Evolutionary conservation across 1,140 invertebrate genomes (phyloP).

Genomic region (Drosophila pachea): DNA sequence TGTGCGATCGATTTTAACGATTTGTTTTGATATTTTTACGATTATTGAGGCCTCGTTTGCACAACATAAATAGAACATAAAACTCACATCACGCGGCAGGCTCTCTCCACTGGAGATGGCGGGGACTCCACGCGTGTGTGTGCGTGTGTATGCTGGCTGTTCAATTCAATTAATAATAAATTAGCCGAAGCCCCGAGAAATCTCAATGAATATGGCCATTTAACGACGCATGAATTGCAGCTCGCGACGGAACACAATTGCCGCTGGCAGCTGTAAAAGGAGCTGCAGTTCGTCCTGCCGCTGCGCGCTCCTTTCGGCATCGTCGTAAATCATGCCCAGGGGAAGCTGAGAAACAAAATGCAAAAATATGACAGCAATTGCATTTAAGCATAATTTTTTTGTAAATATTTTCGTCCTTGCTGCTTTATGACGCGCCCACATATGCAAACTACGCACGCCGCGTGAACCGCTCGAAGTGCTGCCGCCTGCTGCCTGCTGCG

Average conservation of each 20-base stretch:
- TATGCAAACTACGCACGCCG: slow-evolving; percentile 62
- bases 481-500: slow-evolving; percentile 37
- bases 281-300: slow-evolving; percentile 47
- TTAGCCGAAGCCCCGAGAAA: slow-evolving; percentile 62
- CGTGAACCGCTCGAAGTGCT: slow-evolving; percentile 30
- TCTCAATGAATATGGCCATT: slow-evolving; percentile 68
- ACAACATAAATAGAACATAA: slow-evolving; percentile 79
- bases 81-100: slow-evolving; percentile 63
- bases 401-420: slow-evolving; percentile 54
- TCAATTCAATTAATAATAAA: slow-evolving; percentile 76
- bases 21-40: slow-evolving; percentile 79
- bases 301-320: slow-evolving; percentile 56
- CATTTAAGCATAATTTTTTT: slow-evolving; percentile 51
- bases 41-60: slow-evolving; percentile 79
- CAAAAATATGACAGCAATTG: slow-evolving; percentile 45
- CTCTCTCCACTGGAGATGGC: not conserved
- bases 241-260: slow-evolving; percentile 55
- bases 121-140: not conserved
- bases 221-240: slow-evolving; percentile 53
- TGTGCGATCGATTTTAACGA: slow-evolving; percentile 78
- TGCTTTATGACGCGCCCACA: slow-evolving; percentile 65
- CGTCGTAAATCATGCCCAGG: slow-evolving; percentile 70
- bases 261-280: slow-evolving; percentile 32
- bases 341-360: slow-evolving; percentile 11
- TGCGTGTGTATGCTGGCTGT: not conserved